Base-by-base conservation (phyloP, 2,888 invertebrate genomes). In the Ephialtes manifestator region DNA sequence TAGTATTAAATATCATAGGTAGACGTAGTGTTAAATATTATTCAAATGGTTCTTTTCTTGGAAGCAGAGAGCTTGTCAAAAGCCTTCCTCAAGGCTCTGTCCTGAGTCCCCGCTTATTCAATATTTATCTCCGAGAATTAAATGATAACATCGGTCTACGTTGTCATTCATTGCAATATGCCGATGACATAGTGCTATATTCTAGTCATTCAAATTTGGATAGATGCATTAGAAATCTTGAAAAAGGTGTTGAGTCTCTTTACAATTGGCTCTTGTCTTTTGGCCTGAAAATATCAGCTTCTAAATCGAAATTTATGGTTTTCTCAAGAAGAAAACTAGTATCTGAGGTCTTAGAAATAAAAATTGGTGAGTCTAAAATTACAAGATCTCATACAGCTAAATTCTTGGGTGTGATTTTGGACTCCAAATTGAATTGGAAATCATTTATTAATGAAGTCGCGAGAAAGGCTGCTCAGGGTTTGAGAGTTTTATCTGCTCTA, bases 21-120 rank as follows among this genome's bases (percentile, higher is more conserved):
- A 4, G 4, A 28, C n/a, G 80, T 1, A 24, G 60, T 11, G 68
- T 20, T 10, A 51, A 76, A 1, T 84, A 80, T 18, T 84, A 76
- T 15, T 35, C 31, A 11, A 7, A 65, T 10, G 83, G 83, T 3
- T 7, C 24, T 3, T 39, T 51, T 5, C 51, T 79, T 8, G 60
- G 5, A 8, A n/a, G 13, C 4, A 28, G 63, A 24, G 15, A 13
- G 0, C 48, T 79, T 0, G 15, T 4, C 4, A 74, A 60, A 39
- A 75, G 83, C 0, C 35, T 75, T 2, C 72, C 79, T 0, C 83
- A 79, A n/a, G 79, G 72, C 0, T 83, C 67, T 11, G 63, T 65
- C 0, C 5, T 72, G n/a, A n/a, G n/a, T n/a, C n/a, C n/a, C n/a
- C n/a, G n/a, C n/a, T n/a, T n/a, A n/a, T n/a, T n/a, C n/a, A 82